Conservation (phyloP, 2,113 vertebrate species). For the Muntiacus muntjak region DNA sequence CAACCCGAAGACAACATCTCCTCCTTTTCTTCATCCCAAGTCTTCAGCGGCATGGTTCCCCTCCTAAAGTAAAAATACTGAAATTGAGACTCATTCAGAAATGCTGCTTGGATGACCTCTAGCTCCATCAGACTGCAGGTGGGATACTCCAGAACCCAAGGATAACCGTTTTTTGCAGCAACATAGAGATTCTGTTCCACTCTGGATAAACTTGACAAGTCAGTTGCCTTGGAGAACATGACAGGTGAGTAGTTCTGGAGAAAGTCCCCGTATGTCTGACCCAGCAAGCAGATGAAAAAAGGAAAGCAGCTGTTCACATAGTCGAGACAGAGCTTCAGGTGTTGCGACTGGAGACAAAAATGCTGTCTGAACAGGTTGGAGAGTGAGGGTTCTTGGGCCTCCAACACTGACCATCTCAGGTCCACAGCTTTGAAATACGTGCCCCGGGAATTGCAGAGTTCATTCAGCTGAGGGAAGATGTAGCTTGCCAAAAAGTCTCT, state of each 20-base stretch:
- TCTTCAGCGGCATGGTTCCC: background rate
- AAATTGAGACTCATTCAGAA: constrained; percentile 57
- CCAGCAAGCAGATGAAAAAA: constrained; percentile 67
- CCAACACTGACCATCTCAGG: background rate
- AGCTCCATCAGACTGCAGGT: constrained; percentile 55
- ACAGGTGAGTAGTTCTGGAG: background rate
- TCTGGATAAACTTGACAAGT: constrained; percentile 35
- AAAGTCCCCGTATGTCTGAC: constrained; percentile 62
- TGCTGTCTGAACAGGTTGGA: background rate
- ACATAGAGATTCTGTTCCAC: constrained; percentile 69
- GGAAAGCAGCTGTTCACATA: constrained; percentile 53
- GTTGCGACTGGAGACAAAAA: background rate
- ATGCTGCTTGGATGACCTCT: constrained; percentile 64
- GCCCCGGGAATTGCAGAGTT: constrained; percentile 53
- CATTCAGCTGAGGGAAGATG: constrained; percentile 71
- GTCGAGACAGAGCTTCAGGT: constrained; percentile 66
- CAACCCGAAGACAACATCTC: background rate
- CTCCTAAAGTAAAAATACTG: constrained; percentile 72
- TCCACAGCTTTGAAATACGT: constrained; percentile 70
- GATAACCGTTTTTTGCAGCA: constrained; percentile 56
- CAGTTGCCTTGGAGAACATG: background rate
- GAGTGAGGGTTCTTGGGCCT: background rate
- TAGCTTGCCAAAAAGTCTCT: constrained; percentile 44
- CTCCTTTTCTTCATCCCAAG: background rate
- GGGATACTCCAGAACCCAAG: constrained; percentile 66